A percentile compares a stretch with the other conserved stretches of the same genome.
Evolutionary conservation across 2,797 vertebrate genomes (phyloP).

Genomic region (Corythornis leucogaster): DNA sequence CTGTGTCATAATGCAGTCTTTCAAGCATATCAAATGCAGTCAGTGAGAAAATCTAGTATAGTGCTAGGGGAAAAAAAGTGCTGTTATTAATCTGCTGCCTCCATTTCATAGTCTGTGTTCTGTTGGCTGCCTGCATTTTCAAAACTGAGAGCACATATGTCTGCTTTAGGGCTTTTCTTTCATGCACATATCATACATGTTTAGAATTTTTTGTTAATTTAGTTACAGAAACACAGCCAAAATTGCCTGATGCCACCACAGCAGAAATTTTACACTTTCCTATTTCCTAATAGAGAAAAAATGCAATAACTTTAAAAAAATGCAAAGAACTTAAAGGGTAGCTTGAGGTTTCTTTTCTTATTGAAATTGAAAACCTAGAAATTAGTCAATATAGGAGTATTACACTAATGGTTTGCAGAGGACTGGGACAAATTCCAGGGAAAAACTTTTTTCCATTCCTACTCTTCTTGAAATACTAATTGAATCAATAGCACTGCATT

Average conservation of each 20-base stretch:
- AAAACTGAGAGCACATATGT: background rate
- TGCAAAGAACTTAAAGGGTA: background rate
- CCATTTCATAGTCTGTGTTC: background rate
- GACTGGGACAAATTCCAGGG: background rate
- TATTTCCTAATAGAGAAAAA: background rate
- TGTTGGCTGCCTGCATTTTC: background rate
- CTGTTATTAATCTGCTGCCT: background rate
- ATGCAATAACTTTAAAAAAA: background rate
- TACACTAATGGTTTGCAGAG: background rate
- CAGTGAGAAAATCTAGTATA: background rate
- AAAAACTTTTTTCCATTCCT: background rate
- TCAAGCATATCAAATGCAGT: background rate
- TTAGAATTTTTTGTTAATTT: background rate
- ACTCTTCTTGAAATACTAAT: background rate
- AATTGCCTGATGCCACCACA: background rate
- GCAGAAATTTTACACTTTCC: background rate
- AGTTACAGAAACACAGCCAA: background rate
- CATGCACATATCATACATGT: rapidly evolving
- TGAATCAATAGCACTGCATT: background rate
- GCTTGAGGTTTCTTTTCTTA: background rate
- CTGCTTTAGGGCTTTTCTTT: background rate
- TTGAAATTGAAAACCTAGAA: background rate
- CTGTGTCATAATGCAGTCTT: background rate
- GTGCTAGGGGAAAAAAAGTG: background rate
- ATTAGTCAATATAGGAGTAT: background rate